Evolutionary conservation across 2,888 invertebrate species (phyloP), one percentile per base, ranked within the genome.

Genomic region (Globia sparganii): DNA sequence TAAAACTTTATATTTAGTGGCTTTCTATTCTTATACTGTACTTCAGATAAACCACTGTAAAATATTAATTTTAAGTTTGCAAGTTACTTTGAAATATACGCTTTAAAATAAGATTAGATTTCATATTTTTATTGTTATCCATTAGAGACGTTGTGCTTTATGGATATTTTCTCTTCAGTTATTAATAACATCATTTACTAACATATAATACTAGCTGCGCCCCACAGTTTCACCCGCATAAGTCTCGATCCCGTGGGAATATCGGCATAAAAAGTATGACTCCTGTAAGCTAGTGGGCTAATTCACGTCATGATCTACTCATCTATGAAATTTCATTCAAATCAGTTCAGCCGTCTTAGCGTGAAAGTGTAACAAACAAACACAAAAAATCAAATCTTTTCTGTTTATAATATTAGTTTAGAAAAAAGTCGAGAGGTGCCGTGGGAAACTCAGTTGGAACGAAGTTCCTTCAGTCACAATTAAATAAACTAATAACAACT

Each of bases 1-100:
- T 40, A 64, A 68, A 80, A 69, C 31, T 80, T 80, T 61, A 3
- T 18, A 46, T 80, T 80, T 53, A 40, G 18, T 11, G 13, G 53
- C 6, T 70, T 31, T 65, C 13, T 65, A 59, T 46, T 69, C 0
- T 9, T 75, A 66, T 61, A 58, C 65, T 65, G 28, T 69, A 25
- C 21, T 79, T 68, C 5, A 65, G 53, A 75, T 46, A 61, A 69
- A 80, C 37, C 31, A 75, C 21, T 56, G 15, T 31, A n/a, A 37
- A 25, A 53, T 65, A 75, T 56, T 65, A 31, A 75, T 75, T 64
- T 59, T 53, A 43, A 74, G 28, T 74, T 74, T 34, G 34, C 11
- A 34, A 58, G 28, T 67, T 34, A 34, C n/a, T 64, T 21, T 40
- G 40, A 64, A 65, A 40, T 2, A n/a, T n/a, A 67, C 9, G 25